These are phyloP conservation scores for Radopholus similis DNA, from an alignment of 1,140 invertebrate genomes.

Conservation along the genomic window DNA sequence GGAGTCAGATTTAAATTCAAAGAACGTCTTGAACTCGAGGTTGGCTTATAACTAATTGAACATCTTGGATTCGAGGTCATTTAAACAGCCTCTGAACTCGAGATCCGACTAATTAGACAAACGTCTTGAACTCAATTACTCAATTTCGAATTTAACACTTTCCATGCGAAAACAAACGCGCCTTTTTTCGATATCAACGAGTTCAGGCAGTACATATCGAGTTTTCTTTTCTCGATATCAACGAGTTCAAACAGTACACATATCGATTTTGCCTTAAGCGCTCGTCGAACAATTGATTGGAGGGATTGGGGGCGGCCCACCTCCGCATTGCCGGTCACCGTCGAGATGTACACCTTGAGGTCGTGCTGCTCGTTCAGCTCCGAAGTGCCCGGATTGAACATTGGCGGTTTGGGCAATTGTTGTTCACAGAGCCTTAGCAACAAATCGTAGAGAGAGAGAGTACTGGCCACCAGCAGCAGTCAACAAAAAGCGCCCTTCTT, in stretches of 20 bases:
- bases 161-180: too few species aligned
- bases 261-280: too few species aligned
- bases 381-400: slow-evolving; percentile 8
- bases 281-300: too few species aligned
- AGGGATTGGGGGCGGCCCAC: too few species aligned
- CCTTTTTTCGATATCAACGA: background rate
- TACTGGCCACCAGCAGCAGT: background rate
- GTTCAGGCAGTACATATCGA: slow-evolving; percentile 6
- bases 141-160: too few species aligned
- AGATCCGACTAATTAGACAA: too few species aligned
- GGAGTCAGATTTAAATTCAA: slow-evolving; percentile 5
- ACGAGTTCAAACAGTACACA: slow-evolving; percentile 12
- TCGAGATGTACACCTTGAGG: slow-evolving; percentile 37
- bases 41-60: too few species aligned
- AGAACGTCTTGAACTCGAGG: too few species aligned
- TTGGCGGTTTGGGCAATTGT: background rate
- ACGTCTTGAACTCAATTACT: too few species aligned
- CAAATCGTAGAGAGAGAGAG: background rate
- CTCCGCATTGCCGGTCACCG: slow-evolving; percentile 37
- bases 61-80: too few species aligned
- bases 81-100: too few species aligned
- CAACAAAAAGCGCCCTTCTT: background rate
- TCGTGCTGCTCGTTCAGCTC: slow-evolving; percentile 20
- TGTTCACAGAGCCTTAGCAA: too few species aligned
- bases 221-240: slow-evolving; percentile 3